phyloP scores from a whole-genome alignment of 2,113 vertebrate genomes.

The Taxidea taxus region DNA sequence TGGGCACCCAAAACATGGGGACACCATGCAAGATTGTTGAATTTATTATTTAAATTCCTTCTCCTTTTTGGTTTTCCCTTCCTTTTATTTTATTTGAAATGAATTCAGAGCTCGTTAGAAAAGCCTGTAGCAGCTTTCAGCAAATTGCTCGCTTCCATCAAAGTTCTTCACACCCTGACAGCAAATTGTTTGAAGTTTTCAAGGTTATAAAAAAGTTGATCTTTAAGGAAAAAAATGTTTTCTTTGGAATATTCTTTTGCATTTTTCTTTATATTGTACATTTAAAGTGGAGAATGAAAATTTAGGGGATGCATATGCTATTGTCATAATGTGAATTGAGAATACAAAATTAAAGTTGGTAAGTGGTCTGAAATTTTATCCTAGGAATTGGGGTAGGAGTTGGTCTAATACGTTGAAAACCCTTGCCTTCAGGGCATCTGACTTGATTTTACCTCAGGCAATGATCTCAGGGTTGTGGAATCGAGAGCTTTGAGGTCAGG shows the following conservation, averaged over 20 bases:
- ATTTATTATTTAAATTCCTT: constrained; percentile 46
- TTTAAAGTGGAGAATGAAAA: constrained; percentile 45
- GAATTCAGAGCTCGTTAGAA: constrained; percentile 36
- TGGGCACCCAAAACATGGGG: background rate
- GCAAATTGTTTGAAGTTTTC: constrained; percentile 52
- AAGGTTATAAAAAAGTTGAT: constrained; percentile 12
- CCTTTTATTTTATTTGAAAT: constrained; percentile 25
- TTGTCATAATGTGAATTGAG: constrained; percentile 18
- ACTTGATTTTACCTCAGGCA: background rate
- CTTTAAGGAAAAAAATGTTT: constrained; percentile 18
- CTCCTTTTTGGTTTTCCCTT: background rate
- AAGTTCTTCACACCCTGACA: constrained; percentile 20
- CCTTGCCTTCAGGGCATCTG: background rate
- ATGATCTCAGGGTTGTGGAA: background rate
- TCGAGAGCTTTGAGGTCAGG: background rate
- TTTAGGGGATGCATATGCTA: constrained; percentile 8
- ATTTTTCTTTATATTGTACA: constrained; percentile 27
- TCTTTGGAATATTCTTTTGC: constrained; percentile 29
- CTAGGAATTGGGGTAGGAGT: background rate
- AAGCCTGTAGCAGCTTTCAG: constrained; percentile 38
- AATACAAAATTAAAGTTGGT: constrained; percentile 11
- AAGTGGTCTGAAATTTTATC: background rate
- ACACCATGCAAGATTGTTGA: background rate
- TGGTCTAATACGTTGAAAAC: background rate
- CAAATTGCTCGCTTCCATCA: background rate